Evolutionary conservation across 1,140 invertebrate species (phyloP).

Genomic region (Trachymyrmex cornetzi): DNA sequence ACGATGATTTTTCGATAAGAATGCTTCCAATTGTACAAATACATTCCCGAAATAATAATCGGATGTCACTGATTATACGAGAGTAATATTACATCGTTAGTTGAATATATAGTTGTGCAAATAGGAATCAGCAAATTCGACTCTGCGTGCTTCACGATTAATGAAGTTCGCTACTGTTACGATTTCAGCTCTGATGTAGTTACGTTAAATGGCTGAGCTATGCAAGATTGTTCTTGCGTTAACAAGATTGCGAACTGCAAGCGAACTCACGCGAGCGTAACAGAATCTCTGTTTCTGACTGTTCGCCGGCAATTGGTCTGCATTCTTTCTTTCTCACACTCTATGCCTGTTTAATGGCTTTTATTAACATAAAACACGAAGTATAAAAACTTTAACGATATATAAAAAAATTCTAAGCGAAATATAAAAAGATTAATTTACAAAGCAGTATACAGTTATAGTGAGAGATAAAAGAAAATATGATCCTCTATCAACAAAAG

Average conservation of each 20-base stretch:
- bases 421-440: constrained; percentile 5
- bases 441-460: not conserved
- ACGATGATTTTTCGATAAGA: not conserved
- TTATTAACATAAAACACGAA: not conserved
- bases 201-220: constrained; percentile 34
- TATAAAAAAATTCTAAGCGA: not conserved
- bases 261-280: constrained; percentile 22
- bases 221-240: constrained; percentile 44
- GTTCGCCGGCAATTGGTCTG: not conserved
- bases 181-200: constrained; percentile 23
- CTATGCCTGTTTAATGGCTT: not conserved
- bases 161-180: constrained; percentile 27
- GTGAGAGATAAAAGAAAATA: not conserved
- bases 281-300: constrained; percentile 19
- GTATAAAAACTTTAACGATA: not conserved
- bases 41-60: not conserved
- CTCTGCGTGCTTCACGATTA: not conserved
- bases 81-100: not conserved
- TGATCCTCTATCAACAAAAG: not conserved
- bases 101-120: not conserved
- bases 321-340: not conserved
- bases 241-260: constrained; percentile 41
- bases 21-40: not conserved
- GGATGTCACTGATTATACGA: not conserved
- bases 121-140: not conserved